Evolutionary conservation across 2,888 invertebrate species (phyloP), one percentile per base, ranked within the genome.

Genomic region (Diaperis boleti): DNA sequence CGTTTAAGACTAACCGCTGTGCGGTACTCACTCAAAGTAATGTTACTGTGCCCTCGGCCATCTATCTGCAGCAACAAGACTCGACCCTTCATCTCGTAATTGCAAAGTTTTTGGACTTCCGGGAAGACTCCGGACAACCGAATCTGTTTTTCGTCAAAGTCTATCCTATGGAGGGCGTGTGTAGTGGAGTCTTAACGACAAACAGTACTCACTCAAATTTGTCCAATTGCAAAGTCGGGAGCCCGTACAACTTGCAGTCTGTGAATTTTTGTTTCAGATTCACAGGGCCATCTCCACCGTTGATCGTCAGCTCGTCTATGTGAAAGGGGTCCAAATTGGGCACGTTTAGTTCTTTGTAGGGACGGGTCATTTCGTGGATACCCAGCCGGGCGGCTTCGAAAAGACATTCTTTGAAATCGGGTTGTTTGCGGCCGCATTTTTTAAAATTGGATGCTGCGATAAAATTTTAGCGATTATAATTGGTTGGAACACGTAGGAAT

Each of bases 251-350:
- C n/a, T n/a, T n/a, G n/a, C n/a, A n/a, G n/a, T n/a, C n/a, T n/a
- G n/a, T n/a, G n/a, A n/a, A n/a, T n/a, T n/a, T n/a, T 14, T 37
- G 37, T 4, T 11, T 13, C 13, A 37, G n/a, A 2, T 5, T 14
- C 14, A 37, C 14, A 5, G 13, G 5, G 14, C 37, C 37, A 4
- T 14, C 14, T 37, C n/a, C 10, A 4, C 3, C 37, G 13, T 6
- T 3, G 3, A 37, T 13, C 5, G 13, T 37, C 14, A 37, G 13
- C 3, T 11, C 10, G 3, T 4, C 8, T 13, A 31, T 20, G 10
- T n/a, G n/a, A n/a, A 39, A 3, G 3, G 39, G 39, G 14, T 39
- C 39, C 2, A 39, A 35, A 45, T 14, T 56, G 11, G 44, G 56
- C 10, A 44, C 18, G n/a, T 45, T 20, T 26, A 20, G 7, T 14